A percentile compares a stretch with the other conserved stretches of the same genome.
phyloP scores from a whole-genome alignment of 2,797 vertebrate species.

The Chelidonichthys spinosus region DNA sequence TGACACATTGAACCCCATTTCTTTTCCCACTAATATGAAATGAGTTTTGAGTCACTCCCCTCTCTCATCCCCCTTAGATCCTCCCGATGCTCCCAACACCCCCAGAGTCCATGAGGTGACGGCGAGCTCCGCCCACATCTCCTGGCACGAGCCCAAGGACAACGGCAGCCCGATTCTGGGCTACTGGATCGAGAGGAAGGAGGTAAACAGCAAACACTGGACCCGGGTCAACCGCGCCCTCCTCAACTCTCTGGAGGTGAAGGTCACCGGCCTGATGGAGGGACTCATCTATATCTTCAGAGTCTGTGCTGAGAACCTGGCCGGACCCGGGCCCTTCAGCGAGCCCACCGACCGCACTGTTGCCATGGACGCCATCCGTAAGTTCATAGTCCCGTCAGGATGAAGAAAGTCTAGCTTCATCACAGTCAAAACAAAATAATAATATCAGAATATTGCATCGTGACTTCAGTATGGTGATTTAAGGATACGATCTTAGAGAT shows the following conservation, averaged over 20 bases:
- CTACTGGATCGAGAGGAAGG: conserved; percentile 98
- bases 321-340: conserved; percentile 97
- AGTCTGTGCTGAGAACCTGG: conserved; percentile 98
- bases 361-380: conserved; percentile 93
- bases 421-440: too few species aligned
- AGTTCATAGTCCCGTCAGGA: conserved; percentile 60
- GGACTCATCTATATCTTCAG: conserved; percentile 97
- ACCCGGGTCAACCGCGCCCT: conserved; percentile 92
- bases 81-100: conserved; percentile 95
- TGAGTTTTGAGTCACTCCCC: neutral
- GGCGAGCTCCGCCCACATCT: conserved; percentile 89
- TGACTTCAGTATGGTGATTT: too few species aligned
- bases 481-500: too few species aligned
- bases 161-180: conserved; percentile 98
- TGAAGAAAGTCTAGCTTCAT: too few species aligned
- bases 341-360: conserved; percentile 92
- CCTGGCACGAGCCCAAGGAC: conserved; percentile 98
- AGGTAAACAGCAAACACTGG: conserved; percentile 98
- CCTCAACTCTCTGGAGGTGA: conserved; percentile 89
- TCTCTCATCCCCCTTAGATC: conserved; percentile 79
- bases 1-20: neutral
- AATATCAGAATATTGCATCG: too few species aligned
- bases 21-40: neutral
- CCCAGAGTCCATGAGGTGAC: conserved; percentile 94
- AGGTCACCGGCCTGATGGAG: conserved; percentile 91